These are phyloP conservation scores for Eurois occulta DNA, from an alignment of 2,888 invertebrate species.

Conservation along the genomic window DNA sequence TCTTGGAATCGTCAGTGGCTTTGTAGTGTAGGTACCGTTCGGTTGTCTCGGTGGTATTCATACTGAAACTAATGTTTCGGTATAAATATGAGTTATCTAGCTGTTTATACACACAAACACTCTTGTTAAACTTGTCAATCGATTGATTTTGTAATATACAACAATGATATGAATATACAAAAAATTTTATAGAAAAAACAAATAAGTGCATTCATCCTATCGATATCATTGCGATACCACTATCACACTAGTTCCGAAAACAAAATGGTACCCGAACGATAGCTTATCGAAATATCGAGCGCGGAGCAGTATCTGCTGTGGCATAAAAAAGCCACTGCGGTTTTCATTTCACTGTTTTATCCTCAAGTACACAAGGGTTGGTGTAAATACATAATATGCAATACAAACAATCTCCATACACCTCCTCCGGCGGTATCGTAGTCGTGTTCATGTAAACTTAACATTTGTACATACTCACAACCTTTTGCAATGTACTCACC, in stretches of 20 bases:
- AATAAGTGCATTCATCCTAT: constrained; percentile 44
- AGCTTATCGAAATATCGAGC: constrained; percentile 47
- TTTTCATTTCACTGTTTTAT: constrained; percentile 12
- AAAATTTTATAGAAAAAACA: constrained; percentile 3
- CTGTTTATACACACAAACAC: not conserved
- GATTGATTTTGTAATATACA: not conserved
- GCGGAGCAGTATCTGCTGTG: constrained; percentile 30
- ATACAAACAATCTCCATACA: constrained; percentile 35
- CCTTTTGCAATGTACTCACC: constrained; percentile 29
- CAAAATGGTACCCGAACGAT: constrained; percentile 40
- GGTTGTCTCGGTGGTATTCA: constrained; percentile 1
- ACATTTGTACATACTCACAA: constrained; percentile 24
- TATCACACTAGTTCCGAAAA: constrained; percentile 44
- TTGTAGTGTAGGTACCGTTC: constrained; percentile 8
- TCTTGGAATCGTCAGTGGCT: constrained; percentile 34
- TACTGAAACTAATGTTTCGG: constrained; percentile 1
- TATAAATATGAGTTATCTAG: not conserved
- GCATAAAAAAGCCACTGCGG: constrained; percentile 20
- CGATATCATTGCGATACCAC: constrained; percentile 21
- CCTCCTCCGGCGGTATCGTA: not conserved
- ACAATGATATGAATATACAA: too few relatives aligned
- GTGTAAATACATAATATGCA: constrained; percentile 18
- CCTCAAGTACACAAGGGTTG: not conserved
- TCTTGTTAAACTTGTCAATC: not conserved
- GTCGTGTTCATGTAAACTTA: constrained; percentile 28